phyloP scores from a whole-genome alignment of 2,888 invertebrate species.

The Agriopis aurantiaria region DNA sequence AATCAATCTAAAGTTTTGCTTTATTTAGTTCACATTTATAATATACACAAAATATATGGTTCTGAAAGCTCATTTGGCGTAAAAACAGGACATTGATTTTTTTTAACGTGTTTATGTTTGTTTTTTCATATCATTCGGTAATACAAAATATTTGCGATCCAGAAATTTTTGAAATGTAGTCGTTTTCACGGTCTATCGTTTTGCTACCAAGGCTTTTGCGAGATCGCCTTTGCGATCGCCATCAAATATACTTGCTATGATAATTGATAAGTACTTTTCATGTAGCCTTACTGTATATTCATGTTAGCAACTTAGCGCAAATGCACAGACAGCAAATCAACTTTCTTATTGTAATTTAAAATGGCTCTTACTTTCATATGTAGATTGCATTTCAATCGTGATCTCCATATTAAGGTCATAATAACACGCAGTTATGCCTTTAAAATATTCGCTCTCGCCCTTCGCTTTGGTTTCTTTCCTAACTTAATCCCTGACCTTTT shows the following conservation, averaged over 20 bases:
- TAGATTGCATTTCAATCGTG: slow-evolving; percentile 35
- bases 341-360: slow-evolving; percentile 34
- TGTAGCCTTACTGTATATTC: slow-evolving; percentile 1
- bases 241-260: not conserved
- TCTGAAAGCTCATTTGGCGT: slow-evolving; percentile 23
- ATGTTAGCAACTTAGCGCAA: slow-evolving; percentile 5
- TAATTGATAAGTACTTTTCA: not conserved
- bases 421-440: slow-evolving; percentile 29
- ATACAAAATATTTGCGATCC: no score
- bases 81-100: slow-evolving; percentile 5
- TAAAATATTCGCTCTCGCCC: slow-evolving; percentile 49
- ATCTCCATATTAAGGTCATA: slow-evolving; percentile 38
- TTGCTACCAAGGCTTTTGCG: no score
- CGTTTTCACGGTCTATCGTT: no score
- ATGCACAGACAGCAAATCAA: slow-evolving; percentile 22
- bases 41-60: no score
- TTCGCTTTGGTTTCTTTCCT: slow-evolving; percentile 50
- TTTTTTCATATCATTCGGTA: no score
- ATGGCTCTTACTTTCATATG: slow-evolving; percentile 37
- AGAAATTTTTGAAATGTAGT: no score
- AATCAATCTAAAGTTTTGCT: slow-evolving; percentile 55
- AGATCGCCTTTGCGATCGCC: no score
- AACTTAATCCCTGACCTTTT: slow-evolving; percentile 51
- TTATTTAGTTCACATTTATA: slow-evolving; percentile 10
- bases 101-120: not conserved